phyloP scores from a whole-genome alignment of 2,113 vertebrate species.

The Alouatta palliata region DNA sequence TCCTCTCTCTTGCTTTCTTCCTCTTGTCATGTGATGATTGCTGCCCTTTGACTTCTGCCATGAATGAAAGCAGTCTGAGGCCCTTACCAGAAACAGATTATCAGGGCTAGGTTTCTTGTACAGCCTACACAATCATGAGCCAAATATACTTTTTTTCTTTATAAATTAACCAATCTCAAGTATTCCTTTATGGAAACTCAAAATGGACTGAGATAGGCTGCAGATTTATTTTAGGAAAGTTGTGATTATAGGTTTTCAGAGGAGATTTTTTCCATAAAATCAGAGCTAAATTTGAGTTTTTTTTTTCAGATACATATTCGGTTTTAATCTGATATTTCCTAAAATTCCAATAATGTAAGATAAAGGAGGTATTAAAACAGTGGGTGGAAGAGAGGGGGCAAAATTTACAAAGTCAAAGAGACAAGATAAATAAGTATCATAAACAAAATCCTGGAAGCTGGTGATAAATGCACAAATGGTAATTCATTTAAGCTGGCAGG shows the following conservation, averaged over 20 bases:
- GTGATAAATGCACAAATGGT: not conserved
- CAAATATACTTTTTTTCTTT: not conserved
- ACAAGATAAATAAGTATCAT: not conserved
- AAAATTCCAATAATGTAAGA: not conserved
- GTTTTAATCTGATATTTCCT: not conserved
- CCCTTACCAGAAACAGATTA: not conserved
- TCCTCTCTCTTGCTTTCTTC: too few relatives aligned
- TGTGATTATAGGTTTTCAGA: not conserved
- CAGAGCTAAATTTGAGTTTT: not conserved
- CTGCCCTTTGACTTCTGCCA: too few relatives aligned
- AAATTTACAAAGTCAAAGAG: not conserved
- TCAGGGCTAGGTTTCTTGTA: not conserved
- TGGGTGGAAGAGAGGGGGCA: accelerated
- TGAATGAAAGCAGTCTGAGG: too few relatives aligned
- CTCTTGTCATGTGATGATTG: too few relatives aligned
- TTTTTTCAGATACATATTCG: not conserved
- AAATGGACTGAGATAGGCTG: not conserved
- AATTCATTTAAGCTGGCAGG: not conserved
- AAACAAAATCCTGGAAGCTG: not conserved
- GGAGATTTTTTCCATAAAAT: not conserved
- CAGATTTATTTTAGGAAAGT: not conserved
- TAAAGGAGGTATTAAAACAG: not conserved
- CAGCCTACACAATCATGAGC: not conserved
- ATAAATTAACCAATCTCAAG: not conserved
- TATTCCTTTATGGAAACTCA: not conserved